Percentiles rank a stretch among this genome's conserved stretches.
Conservation (phyloP, 2,797 vertebrate species). For the Vultur gryphus region DNA sequence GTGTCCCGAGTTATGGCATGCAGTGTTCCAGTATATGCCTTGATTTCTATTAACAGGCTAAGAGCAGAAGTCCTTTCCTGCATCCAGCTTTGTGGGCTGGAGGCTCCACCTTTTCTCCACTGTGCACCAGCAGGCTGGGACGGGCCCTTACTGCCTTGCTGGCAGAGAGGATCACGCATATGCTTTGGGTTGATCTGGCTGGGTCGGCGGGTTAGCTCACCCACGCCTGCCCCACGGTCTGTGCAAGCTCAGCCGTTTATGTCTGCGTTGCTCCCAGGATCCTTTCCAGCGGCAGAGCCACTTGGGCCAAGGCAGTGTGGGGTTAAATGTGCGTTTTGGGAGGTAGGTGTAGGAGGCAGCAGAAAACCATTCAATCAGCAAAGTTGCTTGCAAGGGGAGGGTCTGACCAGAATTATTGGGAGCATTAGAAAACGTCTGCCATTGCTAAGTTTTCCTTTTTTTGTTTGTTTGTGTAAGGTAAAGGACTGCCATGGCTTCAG, state of each 20-base stretch:
- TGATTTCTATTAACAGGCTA: neutral
- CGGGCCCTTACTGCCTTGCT: neutral
- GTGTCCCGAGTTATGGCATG: neutral
- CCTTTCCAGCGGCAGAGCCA: neutral
- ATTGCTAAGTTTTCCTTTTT: neutral
- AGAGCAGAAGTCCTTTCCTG: neutral
- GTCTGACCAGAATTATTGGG: neutral
- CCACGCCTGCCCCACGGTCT: neutral
- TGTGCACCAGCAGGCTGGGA: neutral
- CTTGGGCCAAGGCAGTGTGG: neutral
- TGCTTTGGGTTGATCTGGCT: neutral
- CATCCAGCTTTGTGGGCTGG: neutral
- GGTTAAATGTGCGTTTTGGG: neutral
- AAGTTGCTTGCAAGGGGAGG: neutral
- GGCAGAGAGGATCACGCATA: fast-evolving
- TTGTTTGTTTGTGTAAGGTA: neutral
- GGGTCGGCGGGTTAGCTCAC: neutral
- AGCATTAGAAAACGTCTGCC: neutral
- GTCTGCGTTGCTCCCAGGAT: neutral
- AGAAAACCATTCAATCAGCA: neutral
- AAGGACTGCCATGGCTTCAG: neutral
- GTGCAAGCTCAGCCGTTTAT: neutral
- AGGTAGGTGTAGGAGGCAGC: neutral
- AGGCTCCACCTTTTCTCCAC: neutral
- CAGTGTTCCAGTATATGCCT: neutral